phyloP scores from a whole-genome alignment of 2,888 invertebrate genomes.

The Steinernema hermaphroditum region DNA sequence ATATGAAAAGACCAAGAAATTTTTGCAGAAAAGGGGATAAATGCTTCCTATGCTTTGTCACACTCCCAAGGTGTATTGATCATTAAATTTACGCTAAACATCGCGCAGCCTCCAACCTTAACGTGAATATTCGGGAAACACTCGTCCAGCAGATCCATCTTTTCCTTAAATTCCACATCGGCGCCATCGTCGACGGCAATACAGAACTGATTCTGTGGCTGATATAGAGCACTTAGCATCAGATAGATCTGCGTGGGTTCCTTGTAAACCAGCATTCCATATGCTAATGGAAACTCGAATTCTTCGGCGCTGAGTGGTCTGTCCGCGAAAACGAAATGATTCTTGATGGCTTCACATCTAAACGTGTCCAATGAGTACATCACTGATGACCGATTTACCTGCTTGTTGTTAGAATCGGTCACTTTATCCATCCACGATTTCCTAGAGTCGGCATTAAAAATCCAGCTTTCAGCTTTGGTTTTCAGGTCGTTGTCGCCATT shows the following conservation, averaged over 20 bases:
- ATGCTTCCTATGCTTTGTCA: too few relatives aligned
- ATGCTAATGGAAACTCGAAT: slow-evolving; percentile 40
- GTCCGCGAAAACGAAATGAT: slow-evolving; percentile 33
- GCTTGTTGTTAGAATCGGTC: neutral
- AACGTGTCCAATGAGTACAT: neutral
- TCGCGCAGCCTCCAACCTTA: slow-evolving; percentile 40
- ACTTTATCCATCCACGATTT: neutral
- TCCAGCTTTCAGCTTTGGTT: neutral
- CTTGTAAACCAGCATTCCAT: slow-evolving; percentile 38
- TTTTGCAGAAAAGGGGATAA: too few relatives aligned
- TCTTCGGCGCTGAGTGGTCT: slow-evolving; percentile 39
- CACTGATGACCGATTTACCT: neutral
- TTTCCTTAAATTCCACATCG: slow-evolving; percentile 40
- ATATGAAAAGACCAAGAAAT: too few relatives aligned
- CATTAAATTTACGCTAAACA: too few relatives aligned
- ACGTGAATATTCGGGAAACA: slow-evolving; percentile 57
- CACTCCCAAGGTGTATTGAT: too few relatives aligned
- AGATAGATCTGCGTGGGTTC: slow-evolving; percentile 44
- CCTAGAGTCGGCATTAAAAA: neutral
- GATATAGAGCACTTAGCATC: slow-evolving; percentile 54
- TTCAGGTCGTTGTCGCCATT: neutral
- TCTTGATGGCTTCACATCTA: neutral
- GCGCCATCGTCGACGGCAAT: slow-evolving; percentile 53
- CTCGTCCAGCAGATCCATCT: slow-evolving; percentile 40
- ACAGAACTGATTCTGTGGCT: slow-evolving; percentile 60